phyloP scores from a whole-genome alignment of 2,888 invertebrate genomes.

The Rutpela maculata region DNA sequence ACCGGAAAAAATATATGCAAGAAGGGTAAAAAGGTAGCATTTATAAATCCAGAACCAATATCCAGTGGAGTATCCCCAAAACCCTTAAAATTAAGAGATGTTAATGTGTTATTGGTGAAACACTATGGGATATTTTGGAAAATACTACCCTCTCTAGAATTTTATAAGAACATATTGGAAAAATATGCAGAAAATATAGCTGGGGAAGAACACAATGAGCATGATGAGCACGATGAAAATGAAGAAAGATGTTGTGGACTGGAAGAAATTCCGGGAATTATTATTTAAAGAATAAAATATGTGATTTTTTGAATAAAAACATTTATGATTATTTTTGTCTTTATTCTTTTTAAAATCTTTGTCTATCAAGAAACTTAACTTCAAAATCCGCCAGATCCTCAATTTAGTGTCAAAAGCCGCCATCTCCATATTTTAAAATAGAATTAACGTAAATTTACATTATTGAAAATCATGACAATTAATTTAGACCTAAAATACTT shows the following conservation, averaged over 20 bases:
- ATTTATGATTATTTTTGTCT: neutral
- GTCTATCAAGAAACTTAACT: neutral
- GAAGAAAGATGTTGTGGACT: neutral
- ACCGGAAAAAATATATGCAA: neutral
- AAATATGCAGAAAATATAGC: neutral
- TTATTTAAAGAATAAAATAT: neutral
- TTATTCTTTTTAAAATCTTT: neutral
- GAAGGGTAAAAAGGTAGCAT: neutral
- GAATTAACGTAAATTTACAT: neutral
- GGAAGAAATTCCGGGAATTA: neutral
- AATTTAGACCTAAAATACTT: constrained; percentile 7
- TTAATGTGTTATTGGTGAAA: neutral
- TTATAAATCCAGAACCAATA: neutral
- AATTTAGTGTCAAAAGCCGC: constrained; percentile 11
- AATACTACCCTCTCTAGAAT: neutral
- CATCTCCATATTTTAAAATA: constrained; percentile 14
- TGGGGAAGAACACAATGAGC: neutral
- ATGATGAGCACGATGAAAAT: neutral
- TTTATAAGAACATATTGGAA: neutral
- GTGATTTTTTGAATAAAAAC: neutral
- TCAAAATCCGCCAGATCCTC: constrained; percentile 9
- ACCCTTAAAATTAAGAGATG: neutral
- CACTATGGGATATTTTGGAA: neutral
- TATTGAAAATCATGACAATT: neutral
- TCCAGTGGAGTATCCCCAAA: neutral